phyloP scores from a whole-genome alignment of 2,797 vertebrate species.

The Thripadectes ignobilis region DNA sequence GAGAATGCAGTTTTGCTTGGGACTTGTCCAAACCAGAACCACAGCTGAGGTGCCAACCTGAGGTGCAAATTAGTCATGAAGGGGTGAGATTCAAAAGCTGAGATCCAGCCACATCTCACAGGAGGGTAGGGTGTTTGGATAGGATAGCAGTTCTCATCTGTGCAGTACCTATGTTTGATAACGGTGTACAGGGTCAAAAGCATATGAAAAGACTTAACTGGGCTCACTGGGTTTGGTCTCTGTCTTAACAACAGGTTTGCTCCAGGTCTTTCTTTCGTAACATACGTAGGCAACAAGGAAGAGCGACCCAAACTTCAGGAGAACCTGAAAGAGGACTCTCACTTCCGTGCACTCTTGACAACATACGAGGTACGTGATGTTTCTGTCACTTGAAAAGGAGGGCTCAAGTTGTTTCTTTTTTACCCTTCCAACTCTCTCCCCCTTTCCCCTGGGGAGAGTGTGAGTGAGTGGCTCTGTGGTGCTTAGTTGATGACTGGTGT shows the following conservation, averaged over 20 bases:
- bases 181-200: background rate
- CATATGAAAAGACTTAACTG: background rate
- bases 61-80: background rate
- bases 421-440: background rate
- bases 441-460: too few relatives aligned
- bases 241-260: constrained; percentile 78
- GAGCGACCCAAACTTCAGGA: constrained; percentile 80
- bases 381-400: background rate
- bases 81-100: background rate
- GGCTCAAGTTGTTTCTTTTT: background rate
- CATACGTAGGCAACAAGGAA: constrained; percentile 86
- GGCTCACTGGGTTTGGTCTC: background rate
- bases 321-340: constrained; percentile 46
- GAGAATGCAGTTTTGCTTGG: background rate
- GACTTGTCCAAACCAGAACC: background rate
- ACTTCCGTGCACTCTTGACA: constrained; percentile 84
- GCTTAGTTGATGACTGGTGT: background rate
- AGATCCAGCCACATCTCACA: background rate
- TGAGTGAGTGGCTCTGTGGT: background rate
- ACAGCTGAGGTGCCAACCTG: background rate
- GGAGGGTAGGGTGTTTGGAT: background rate
- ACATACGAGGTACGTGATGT: constrained; percentile 84
- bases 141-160: background rate
- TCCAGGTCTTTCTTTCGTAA: constrained; percentile 81
- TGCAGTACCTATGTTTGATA: background rate